Percentiles rank a stretch among this genome's conserved stretches.
Conservation (phyloP, 2,797 vertebrate genomes). For the Scolopax bukidnonensis region DNA sequence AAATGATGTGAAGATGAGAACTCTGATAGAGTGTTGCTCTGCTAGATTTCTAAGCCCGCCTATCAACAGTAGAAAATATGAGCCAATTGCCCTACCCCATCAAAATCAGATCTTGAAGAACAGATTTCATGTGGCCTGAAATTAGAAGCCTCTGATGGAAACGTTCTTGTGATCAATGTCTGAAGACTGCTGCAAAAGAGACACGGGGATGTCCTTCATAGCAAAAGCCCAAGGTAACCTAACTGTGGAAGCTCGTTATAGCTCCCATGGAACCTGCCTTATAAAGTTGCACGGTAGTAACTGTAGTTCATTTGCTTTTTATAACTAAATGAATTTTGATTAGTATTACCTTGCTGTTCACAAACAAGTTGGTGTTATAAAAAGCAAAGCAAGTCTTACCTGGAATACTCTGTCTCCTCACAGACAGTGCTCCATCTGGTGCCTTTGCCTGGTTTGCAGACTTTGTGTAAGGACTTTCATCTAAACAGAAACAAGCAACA, state of each 20-base stretch:
- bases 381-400: slow-evolving; percentile 81
- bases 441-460: slow-evolving; percentile 91
- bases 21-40: not conserved
- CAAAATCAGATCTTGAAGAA: not conserved
- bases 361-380: not conserved
- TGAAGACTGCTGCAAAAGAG: not conserved
- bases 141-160: not conserved
- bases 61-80: not conserved
- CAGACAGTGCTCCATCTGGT: slow-evolving; percentile 94
- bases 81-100: not conserved
- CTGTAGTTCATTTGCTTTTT: slow-evolving; percentile 7
- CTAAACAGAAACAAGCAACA: slow-evolving; percentile 85
- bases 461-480: slow-evolving; percentile 98
- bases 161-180: not conserved
- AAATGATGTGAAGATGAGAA: not conserved
- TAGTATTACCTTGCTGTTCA: not conserved
- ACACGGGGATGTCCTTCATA: not conserved
- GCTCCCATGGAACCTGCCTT: not conserved
- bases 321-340: slow-evolving; percentile 9
- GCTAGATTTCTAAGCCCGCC: not conserved
- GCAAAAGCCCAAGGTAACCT: not conserved
- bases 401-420: slow-evolving; percentile 98
- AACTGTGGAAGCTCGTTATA: not conserved
- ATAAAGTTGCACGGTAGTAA: not conserved
- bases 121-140: not conserved